These are phyloP conservation scores for Peribatodes rhomboidaria DNA, from an alignment of 2,888 invertebrate species.

Conservation along the genomic window DNA sequence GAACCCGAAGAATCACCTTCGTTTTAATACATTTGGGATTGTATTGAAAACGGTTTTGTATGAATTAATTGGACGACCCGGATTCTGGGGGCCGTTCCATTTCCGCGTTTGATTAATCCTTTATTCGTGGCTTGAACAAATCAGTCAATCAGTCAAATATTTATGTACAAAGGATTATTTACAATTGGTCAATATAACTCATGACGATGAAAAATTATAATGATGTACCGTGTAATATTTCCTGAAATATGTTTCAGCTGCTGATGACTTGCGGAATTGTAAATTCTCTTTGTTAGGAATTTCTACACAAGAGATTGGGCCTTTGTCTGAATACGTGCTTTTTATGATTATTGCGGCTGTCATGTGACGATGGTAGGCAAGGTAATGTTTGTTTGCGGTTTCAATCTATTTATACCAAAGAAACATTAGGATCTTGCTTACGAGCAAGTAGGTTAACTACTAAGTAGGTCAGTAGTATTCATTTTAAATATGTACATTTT, in stretches of 20 bases:
- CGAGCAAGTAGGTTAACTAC: neutral
- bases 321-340: neutral
- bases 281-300: neutral
- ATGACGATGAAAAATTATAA: neutral
- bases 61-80: slow-evolving; percentile 41
- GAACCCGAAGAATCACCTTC: slow-evolving; percentile 18
- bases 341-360: neutral
- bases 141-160: slow-evolving; percentile 20
- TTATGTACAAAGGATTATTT: slow-evolving; percentile 5
- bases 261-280: neutral
- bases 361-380: neutral
- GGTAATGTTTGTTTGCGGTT: neutral
- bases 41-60: slow-evolving; percentile 43
- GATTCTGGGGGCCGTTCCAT: slow-evolving; percentile 40
- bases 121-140: slow-evolving; percentile 31
- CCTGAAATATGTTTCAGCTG: slow-evolving; percentile 1
- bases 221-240: neutral
- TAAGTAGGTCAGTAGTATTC: neutral
- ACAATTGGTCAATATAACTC: neutral
- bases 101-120: slow-evolving; percentile 44
- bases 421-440: too few species aligned
- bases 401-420: neutral
- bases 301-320: neutral
- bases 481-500: slow-evolving; percentile 45
- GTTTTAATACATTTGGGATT: slow-evolving; percentile 34